Base-by-base conservation (phyloP, 1,140 invertebrate species). In the Harpegnathos saltator region DNA sequence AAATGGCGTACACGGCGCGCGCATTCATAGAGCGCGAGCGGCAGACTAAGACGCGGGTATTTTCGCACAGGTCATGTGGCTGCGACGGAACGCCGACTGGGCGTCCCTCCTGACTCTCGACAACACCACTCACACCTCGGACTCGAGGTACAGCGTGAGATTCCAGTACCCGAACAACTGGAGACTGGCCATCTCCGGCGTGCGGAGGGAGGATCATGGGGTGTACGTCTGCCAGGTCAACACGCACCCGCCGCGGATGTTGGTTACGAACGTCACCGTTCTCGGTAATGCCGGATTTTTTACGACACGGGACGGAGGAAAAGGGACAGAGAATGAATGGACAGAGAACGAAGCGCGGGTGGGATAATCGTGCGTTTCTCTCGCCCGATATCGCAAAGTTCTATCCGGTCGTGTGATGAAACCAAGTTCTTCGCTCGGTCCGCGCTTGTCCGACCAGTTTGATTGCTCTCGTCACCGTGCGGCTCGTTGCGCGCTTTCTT, bases 221-320 rank as follows among this genome's bases (percentile, higher is more conserved):
- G 94, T 96, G 1, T 98, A 98, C 92, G 97, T 97, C 94, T 98
- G 97, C 92, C 97, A 98, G 96, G 96, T 98, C 90, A 97, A 97
- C 44, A 97, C 97, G 58, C 97, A 97, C 94, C 97, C 97, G 4
- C 97, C 97, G 17, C 95, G 92, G 62, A 95, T 95, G 91, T 88
- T 94, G 38, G 88, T 92, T 63, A 94, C 92, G 52, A 93, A 94
- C 71, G 92, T 94, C 74, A 94, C 92, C 19, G 91, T 94, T 78
- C 86, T 94, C 29, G 93, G 93, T 94, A 93, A 92, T 84, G 59
- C 29, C 29, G 15, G 61, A 24, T 15, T 80, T n/a, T 84, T 80
- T 50, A 62, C 56, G 24, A 44, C 11, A 44, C n/a, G 14, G 0
- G 63, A 82, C 26, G 48, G 48, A 65, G 29, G n/a, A 69, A 14